Conservation (phyloP, 2,113 vertebrate genomes). For the Chinchilla lanigera region DNA sequence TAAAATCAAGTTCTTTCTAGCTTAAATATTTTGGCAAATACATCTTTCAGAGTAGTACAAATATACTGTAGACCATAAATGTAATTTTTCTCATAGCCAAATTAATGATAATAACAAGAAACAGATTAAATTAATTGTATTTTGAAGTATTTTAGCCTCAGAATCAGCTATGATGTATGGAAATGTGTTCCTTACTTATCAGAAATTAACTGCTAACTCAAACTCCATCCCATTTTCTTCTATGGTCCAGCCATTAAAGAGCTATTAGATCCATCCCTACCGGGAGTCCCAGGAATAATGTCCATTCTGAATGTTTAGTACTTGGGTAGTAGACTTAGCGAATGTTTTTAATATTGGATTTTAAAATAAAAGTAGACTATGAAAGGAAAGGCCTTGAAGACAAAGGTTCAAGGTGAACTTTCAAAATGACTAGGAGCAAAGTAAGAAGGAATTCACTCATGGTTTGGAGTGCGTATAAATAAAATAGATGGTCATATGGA, state of each 20-base stretch:
- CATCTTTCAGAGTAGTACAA: not conserved
- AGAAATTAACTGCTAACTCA: not conserved
- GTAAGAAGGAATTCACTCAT: not conserved
- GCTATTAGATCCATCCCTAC: not conserved
- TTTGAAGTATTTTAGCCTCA: slow-evolving; percentile 7
- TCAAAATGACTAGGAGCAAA: slow-evolving; percentile 21
- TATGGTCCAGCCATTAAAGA: not conserved
- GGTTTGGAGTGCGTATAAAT: not conserved
- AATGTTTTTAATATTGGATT: slow-evolving; percentile 27
- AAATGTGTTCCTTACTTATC: not conserved
- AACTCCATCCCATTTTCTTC: too few relatives aligned
- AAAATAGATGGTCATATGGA: not conserved
- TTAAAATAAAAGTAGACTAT: not conserved
- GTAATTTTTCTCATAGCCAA: not conserved
- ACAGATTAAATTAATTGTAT: not conserved
- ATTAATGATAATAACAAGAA: not conserved
- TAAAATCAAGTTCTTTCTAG: not conserved
- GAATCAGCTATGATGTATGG: not conserved
- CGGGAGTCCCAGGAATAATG: not conserved
- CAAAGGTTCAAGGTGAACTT: not conserved
- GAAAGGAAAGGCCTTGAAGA: not conserved
- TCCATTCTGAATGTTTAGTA: not conserved
- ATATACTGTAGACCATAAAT: not conserved
- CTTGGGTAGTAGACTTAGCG: not conserved
- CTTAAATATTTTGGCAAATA: not conserved